These are phyloP conservation scores for Nothobranchius kuhntae DNA, from an alignment of 2,113 vertebrate species.

Conservation along the genomic window DNA sequence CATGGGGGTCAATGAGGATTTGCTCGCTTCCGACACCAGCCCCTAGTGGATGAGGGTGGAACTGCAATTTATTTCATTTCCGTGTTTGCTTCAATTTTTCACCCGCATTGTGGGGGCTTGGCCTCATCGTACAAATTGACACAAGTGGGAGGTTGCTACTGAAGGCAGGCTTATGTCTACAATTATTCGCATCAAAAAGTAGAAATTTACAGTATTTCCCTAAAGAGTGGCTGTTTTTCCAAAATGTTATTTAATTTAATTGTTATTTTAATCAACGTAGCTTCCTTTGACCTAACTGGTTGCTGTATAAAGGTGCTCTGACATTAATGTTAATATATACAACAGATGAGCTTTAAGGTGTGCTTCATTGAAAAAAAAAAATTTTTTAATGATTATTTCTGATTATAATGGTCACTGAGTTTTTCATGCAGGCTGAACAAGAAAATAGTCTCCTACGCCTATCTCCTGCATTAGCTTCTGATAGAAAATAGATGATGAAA, in stretches of 20 bases:
- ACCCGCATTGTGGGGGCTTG: neutral
- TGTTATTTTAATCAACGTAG: constrained; percentile 4
- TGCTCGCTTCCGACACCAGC: too few species aligned
- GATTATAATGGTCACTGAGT: too few species aligned
- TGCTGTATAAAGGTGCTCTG: constrained; percentile 1
- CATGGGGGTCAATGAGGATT: too few species aligned
- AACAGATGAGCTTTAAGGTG: constrained; percentile 19
- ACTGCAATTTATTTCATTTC: too few species aligned
- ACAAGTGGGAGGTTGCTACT: constrained; percentile 56
- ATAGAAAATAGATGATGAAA: too few species aligned
- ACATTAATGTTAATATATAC: constrained; percentile 36
- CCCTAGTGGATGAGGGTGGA: too few species aligned
- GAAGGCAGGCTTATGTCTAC: neutral
- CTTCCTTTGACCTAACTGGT: constrained; percentile 22
- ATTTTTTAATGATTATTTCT: too few species aligned
- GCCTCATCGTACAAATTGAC: constrained; percentile 57
- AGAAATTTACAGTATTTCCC: constrained; percentile 25
- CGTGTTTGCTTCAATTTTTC: too few species aligned
- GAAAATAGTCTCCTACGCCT: too few species aligned
- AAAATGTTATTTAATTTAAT: neutral
- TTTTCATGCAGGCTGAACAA: too few species aligned
- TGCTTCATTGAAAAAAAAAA: too few species aligned
- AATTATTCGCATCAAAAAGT: constrained; percentile 12
- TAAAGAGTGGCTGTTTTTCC: neutral
- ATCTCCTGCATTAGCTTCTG: too few species aligned